Conservation (phyloP, 1,140 invertebrate species). For the Euwallacea similis region DNA sequence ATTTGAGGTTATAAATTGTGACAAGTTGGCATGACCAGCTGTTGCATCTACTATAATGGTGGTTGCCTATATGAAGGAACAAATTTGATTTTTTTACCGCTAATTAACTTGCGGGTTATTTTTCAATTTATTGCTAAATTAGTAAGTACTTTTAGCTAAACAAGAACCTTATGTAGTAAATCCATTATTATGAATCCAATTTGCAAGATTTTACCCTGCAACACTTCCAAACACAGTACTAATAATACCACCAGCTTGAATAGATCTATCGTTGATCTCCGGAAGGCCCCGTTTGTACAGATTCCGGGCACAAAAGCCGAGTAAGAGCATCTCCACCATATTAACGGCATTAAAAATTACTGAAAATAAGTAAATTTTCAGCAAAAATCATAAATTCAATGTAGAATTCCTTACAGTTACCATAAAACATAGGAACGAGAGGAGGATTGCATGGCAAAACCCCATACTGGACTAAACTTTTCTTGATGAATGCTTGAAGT, state of each 20-base stretch:
- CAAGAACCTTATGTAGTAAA: no score
- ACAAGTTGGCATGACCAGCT: no score
- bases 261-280: neutral
- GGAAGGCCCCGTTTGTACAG: conserved; percentile 58
- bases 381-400: no score
- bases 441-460: conserved; percentile 57
- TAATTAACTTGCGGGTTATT: no score
- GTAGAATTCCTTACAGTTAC: conserved; percentile 54
- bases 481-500: conserved; percentile 57
- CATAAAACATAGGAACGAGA: conserved; percentile 56
- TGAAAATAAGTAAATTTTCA: no score
- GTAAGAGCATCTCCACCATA: conserved; percentile 63
- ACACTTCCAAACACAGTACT: conserved; percentile 8
- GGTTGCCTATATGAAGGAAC: no score
- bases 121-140: no score
- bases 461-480: conserved; percentile 54
- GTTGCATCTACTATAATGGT: no score
- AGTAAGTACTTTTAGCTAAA: no score
- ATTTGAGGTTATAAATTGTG: no score
- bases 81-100: no score
- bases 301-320: conserved; percentile 59
- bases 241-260: neutral
- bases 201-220: neutral
- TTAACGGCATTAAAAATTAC: conserved; percentile 51
- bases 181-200: no score